Evolutionary conservation across 2,113 vertebrate genomes (phyloP), one percentile per base, ranked within the genome.

Genomic region (Morone saxatilis): DNA sequence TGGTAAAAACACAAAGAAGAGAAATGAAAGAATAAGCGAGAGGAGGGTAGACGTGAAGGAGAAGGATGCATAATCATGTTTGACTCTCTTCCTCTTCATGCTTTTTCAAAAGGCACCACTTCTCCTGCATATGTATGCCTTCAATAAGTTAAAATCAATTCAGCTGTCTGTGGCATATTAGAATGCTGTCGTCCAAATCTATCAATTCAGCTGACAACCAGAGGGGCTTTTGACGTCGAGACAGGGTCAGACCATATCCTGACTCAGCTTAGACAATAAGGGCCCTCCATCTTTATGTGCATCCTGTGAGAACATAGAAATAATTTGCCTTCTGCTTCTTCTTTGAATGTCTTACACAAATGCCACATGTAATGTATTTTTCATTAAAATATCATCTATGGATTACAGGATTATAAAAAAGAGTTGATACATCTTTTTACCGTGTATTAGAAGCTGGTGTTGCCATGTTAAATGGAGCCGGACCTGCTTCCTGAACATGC

Each of bases 391-490:
- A 48, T 77, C n/a, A 73, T 47, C 54, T 59, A 36, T 51, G 40
- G 62, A 66, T 71, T 53, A 76, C 14, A 31, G 8, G 5, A 22
- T 73, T 8, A 60, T 45, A 36, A 82, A 47, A 47, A 38, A 48
- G 2, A 61, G 12, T 8, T 65, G 6, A 51, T 56, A 19, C 38
- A 41, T 47, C 11, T 56, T 78, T 81, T 63, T 54, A 10, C n/a
- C 41, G 31, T 71, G 11, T 75, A 59, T 76, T 54, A 43, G n/a
- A 76, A 76, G 59, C 25, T 16, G 16, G 19, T 83, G 14, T 71
- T 76, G 19, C 45, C 56, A 59, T 86, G 71, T 73, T 76, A 86
- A 84, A 84, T 69, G 71, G 19, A 75, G 41, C 25, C 53, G 36
- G 48, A 47, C 41, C 43, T 25, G 36, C 17, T 38, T 69, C 14